Evolutionary conservation across 2,113 vertebrate genomes (phyloP).

Genomic region (Azemiops feae): DNA sequence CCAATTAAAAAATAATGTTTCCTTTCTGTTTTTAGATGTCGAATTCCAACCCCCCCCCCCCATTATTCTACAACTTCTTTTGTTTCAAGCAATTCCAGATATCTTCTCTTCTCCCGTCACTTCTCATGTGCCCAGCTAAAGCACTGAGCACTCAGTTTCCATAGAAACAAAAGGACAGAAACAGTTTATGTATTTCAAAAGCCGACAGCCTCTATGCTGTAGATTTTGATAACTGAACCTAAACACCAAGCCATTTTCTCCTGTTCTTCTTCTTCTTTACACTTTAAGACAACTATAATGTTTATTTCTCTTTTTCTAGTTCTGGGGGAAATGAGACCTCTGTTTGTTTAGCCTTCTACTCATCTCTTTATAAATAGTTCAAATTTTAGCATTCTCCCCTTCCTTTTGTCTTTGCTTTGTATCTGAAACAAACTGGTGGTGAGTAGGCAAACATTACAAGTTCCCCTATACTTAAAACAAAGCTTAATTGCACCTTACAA

Average conservation of each 20-base stretch:
- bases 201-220: constrained; percentile 75
- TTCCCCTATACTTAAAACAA: constrained; percentile 54
- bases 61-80: constrained; percentile 61
- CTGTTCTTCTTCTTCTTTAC: background rate
- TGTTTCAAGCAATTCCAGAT: constrained; percentile 71
- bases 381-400: constrained; percentile 55
- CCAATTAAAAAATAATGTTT: background rate
- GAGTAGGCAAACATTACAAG: constrained; percentile 52
- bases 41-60: constrained; percentile 51
- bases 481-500: constrained; percentile 50
- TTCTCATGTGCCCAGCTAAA: constrained; percentile 68
- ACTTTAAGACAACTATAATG: constrained; percentile 39
- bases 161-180: constrained; percentile 78
- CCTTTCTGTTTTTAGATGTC: constrained; percentile 10
- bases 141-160: constrained; percentile 76
- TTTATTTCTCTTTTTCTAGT: constrained; percentile 58
- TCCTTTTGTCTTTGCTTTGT: constrained; percentile 62
- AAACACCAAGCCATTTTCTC: constrained; percentile 62
- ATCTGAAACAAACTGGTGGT: constrained; percentile 55
- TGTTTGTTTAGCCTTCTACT: constrained; percentile 56
- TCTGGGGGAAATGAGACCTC: constrained; percentile 60
- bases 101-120: background rate
- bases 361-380: constrained; percentile 60
- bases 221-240: constrained; percentile 80
- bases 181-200: constrained; percentile 80